Conservation (phyloP, 2,113 vertebrate species). For the Leptobrachium leishanense region DNA sequence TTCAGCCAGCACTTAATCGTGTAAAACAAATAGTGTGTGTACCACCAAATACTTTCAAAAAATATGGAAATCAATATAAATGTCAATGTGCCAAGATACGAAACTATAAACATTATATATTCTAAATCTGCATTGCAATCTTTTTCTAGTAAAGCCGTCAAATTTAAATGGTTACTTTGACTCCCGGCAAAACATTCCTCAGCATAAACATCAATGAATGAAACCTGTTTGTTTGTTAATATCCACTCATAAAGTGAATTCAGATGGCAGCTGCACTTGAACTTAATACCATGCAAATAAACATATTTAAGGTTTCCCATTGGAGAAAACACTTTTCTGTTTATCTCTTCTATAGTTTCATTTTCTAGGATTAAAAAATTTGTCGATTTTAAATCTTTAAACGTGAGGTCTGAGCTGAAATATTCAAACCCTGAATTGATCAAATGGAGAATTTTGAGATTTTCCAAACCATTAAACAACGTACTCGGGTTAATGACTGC, state of each 20-base stretch:
- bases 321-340: conserved; percentile 4
- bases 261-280: conserved; percentile 19
- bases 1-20: conserved; percentile 50
- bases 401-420: background rate
- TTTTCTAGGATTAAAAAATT: conserved; percentile 19
- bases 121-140: too few relatives aligned
- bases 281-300: conserved; percentile 4
- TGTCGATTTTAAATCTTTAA: conserved; percentile 20
- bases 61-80: conserved; percentile 45
- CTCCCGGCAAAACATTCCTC: conserved; percentile 23
- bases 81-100: conserved; percentile 14
- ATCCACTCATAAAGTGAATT: background rate
- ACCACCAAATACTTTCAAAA: conserved; percentile 54
- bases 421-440: conserved; percentile 15
- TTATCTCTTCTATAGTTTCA: conserved; percentile 8
- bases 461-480: conserved; percentile 16
- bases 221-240: background rate
- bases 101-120: conserved; percentile 32
- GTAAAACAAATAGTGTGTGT: conserved; percentile 49
- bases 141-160: too few relatives aligned
- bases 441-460: conserved; percentile 19
- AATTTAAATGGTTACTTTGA: background rate
- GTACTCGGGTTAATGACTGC: conserved; percentile 5
- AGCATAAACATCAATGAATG: background rate
- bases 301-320: conserved; percentile 27